Evolutionary conservation across 1,140 invertebrate genomes (phyloP), one percentile per base, ranked within the genome.

Genomic region (Zaprionus inermis): DNA sequence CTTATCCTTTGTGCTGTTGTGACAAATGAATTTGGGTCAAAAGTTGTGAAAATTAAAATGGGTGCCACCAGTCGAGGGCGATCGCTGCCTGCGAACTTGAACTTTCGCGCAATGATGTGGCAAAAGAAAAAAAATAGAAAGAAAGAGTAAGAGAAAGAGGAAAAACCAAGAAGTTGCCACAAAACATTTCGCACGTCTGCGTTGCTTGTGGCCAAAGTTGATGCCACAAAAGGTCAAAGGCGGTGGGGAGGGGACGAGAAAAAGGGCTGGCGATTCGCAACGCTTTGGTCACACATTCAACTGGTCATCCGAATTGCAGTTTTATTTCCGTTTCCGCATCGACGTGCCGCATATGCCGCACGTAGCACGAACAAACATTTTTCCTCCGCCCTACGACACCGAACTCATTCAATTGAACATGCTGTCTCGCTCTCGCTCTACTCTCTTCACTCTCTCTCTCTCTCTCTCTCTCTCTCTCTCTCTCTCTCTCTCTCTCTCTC

Each of bases 1-100:
- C 54, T 54, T 63, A 22, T 22, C 44, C 44, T 11, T 34, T 41
- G 30, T 28, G 28, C 11, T 80, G 70, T 60, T 76, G 76, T 86
- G 79, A 88, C 82, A 86, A 88, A 86, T 86, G 83, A 86, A 86
- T 86, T 86, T 88, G 82, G 82, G 82, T 86, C 82, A 88, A 79
- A 82, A 86, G 82, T 88, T 88, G 82, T 82, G 79, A 68, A 86
- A 86, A 86, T 86, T 88, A 86, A 71, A 85, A 83, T 18, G 64
- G 52, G 30, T 20, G 9, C 16, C 44, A 18, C 44, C 9, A 49
- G 44, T 22, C 18, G 10, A 49, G 44, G 44, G 18, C 18, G 44
- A 49, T 49, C 44, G 18, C 18, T 5, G 44, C 5, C 16, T 12
- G 24, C 24, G 34, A 36, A 44, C 41, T 61, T 34, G 51, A 52